Base-by-base conservation (phyloP, 2,888 invertebrate genomes). In the Acrobasis consociella region DNA sequence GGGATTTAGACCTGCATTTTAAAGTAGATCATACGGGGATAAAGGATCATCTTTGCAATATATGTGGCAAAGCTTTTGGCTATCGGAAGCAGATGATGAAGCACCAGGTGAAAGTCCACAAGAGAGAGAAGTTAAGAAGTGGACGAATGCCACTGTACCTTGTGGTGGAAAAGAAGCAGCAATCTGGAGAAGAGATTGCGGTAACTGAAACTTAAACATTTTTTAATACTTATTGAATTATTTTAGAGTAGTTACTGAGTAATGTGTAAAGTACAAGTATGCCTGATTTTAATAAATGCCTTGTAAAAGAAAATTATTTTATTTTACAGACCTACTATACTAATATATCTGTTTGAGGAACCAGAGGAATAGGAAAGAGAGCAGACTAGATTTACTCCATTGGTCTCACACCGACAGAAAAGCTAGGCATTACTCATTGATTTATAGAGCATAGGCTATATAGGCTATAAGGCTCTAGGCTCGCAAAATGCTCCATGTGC, bases 21-120 rank as follows among this genome's bases (percentile, higher is more conserved):
- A 88, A 86, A 78, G 87, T 89, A 0, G 87, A 85, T 55, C 92
- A 92, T 67, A 76, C 78, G 0, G 91, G 91, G 2, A 77, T 89
- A 16, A 89, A 85, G 59, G 91, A 91, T 0, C 89, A 91, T 72
- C 65, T 84, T 2, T 92, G 91, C 61, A 82, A 81, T 61, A 67
- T 83, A 1, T 92, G 92, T 66, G 86, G 86, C 0, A 91, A 90
- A 69, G 84, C 84, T 1, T 91, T 91, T 81, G 90, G 90, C 2
- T 87, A 88, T 64, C 73, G 88, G 9, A 91, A 88, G 65, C 89
- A 89, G 68, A 83, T 91, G 89, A 89, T 87, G 88, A 90, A 87
- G 71, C 92, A 92, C 72, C 87, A 91, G 62, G 65, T 84, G 0
- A 87, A 81, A 66, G 91, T 91, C 0, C 92, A 92, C 68, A 91